A percentile compares a stretch with the other conserved stretches of the same genome.
phyloP scores from a whole-genome alignment of 1,140 invertebrate species.

The Plutomurus gul region DNA sequence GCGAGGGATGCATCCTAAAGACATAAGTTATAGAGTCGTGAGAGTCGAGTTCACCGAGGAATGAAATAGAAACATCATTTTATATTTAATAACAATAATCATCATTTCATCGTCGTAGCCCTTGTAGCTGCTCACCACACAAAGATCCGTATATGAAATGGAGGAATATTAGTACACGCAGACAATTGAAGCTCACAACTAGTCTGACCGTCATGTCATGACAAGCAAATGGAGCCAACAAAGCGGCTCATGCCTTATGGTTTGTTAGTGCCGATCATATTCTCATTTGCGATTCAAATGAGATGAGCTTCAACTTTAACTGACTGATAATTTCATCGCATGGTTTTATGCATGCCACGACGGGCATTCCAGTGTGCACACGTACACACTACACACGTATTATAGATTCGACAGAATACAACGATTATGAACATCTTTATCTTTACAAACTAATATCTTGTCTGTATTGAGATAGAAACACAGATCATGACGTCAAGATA shows the following conservation, averaged over 20 bases:
- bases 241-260: not conserved
- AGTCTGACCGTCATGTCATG: not conserved
- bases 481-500: too few species aligned
- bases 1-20: too few species aligned
- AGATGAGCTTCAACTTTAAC: not conserved
- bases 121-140: not conserved
- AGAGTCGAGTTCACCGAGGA: too few species aligned
- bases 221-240: not conserved
- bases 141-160: not conserved
- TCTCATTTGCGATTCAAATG: slow-evolving; percentile 24
- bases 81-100: slow-evolving; percentile 26
- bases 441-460: too few species aligned
- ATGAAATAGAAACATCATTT: not conserved
- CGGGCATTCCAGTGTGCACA: too few species aligned
- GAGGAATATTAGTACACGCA: not conserved
- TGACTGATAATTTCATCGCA: slow-evolving; percentile 19
- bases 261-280: not conserved
- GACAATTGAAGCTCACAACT: not conserved
- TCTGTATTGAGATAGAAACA: too few species aligned
- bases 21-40: too few species aligned
- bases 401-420: too few species aligned
- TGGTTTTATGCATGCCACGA: not conserved
- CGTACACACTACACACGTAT: too few species aligned
- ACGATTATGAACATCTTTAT: too few species aligned
- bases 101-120: slow-evolving; percentile 8